phyloP scores from a whole-genome alignment of 1,140 invertebrate genomes.

The Pogonomyrmex barbatus region DNA sequence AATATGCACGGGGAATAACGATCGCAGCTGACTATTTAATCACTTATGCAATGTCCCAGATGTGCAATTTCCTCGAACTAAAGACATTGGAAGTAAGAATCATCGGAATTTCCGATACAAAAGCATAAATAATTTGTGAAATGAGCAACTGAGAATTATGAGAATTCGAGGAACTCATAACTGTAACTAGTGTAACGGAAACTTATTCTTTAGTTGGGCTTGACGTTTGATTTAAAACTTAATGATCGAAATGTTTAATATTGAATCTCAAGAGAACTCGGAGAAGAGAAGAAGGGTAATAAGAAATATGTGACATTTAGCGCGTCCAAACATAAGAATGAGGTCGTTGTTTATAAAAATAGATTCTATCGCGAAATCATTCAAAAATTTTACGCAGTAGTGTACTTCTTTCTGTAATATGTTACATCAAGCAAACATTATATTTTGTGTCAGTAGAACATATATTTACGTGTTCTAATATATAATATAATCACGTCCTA shows the following conservation, averaged over 20 bases:
- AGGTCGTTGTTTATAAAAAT: constrained; percentile 42
- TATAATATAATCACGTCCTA: background rate
- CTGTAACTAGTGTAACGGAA: background rate
- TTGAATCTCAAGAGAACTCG: background rate
- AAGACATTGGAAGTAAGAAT: background rate
- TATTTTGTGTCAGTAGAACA: constrained; percentile 13
- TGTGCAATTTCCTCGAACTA: background rate
- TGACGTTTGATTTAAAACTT: background rate
- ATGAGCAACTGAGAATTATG: background rate
- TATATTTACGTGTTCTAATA: constrained; percentile 6
- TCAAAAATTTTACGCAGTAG: constrained; percentile 33
- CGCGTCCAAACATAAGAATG: background rate
- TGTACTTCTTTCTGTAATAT: constrained; percentile 44
- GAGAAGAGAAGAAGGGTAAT: background rate
- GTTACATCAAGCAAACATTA: constrained; percentile 60
- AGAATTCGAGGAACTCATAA: background rate
- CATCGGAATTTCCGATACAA: background rate
- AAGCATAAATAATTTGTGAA: background rate
- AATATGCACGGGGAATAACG: constrained; percentile 18
- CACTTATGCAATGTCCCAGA: constrained; percentile 43
- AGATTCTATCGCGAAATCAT: background rate
- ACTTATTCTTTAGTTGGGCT: background rate
- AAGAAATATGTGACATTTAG: background rate
- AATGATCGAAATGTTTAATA: background rate
- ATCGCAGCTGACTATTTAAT: constrained; percentile 33